Percentiles rank a stretch among this genome's conserved stretches.
These are phyloP conservation scores for Rhabdornis inornatus DNA, from an alignment of 2,113 vertebrate species.

Conservation along the genomic window DNA sequence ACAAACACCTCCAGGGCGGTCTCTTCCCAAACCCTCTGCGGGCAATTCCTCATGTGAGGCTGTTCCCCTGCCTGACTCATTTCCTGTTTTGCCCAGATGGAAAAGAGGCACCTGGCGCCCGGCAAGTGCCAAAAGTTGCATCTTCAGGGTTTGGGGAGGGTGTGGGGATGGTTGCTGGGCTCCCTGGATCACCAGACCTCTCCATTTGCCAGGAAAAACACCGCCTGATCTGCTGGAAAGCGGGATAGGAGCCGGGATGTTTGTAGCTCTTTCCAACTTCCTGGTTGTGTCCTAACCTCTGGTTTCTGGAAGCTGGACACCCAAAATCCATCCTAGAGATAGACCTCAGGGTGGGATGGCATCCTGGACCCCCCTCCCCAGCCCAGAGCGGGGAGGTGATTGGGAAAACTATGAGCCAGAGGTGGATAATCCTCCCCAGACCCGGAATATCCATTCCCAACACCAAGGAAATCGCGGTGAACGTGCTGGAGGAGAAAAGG, in stretches of 20 bases:
- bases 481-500: not conserved
- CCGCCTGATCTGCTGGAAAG: not conserved
- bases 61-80: not conserved
- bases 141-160: not conserved
- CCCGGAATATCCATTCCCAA: fast-evolving
- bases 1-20: not conserved
- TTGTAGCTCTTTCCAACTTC: not conserved
- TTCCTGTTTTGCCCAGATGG: not conserved
- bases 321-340: not conserved
- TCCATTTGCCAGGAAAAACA: not conserved
- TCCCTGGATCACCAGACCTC: not conserved
- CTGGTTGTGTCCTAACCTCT: not conserved
- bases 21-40: not conserved
- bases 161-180: not conserved
- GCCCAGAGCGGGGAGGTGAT: fast-evolving
- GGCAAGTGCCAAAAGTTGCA: not conserved
- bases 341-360: fast-evolving
- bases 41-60: not conserved
- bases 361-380: not conserved
- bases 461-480: fast-evolving
- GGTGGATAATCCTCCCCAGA: not conserved
- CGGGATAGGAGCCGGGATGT: not conserved
- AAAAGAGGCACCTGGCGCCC: not conserved
- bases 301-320: not conserved
- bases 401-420: not conserved